phyloP scores from a whole-genome alignment of 2,888 invertebrate species.

The Tortrix viridana region DNA sequence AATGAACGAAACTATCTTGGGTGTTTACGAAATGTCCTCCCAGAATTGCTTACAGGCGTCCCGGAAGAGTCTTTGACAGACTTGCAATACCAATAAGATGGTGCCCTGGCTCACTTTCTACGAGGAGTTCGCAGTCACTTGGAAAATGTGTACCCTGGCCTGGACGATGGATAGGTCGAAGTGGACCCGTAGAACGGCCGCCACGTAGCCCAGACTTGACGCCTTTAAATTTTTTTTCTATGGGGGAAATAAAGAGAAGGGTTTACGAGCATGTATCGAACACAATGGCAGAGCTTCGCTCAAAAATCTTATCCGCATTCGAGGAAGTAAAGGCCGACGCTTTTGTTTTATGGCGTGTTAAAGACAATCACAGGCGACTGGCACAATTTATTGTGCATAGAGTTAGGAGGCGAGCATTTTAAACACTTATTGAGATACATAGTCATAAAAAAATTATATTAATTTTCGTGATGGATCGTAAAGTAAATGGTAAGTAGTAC shows the following conservation, averaged over 20 bases:
- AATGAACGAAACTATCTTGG: background rate
- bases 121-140: conserved; percentile 2
- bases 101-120: background rate
- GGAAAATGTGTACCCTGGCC: background rate
- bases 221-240: background rate
- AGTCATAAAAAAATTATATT: no score
- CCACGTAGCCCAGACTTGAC: no score
- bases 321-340: background rate
- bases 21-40: background rate
- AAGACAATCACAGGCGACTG: background rate
- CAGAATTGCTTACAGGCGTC: conserved; percentile 3
- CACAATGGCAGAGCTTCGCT: no score
- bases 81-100: conserved; percentile 1
- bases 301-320: background rate
- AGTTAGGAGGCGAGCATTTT: background rate
- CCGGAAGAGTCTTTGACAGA: conserved; percentile 5
- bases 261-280: no score
- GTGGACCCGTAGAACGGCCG: no score
- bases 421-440: no score
- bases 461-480: no score
- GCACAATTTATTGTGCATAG: background rate
- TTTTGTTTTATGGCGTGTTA: background rate
- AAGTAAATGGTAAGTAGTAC: no score
- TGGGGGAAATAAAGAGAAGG: no score
- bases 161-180: no score